Evolutionary conservation across 1,140 invertebrate genomes (phyloP), one percentile per base, ranked within the genome.

Genomic region (Sesamia nonagrioides): DNA sequence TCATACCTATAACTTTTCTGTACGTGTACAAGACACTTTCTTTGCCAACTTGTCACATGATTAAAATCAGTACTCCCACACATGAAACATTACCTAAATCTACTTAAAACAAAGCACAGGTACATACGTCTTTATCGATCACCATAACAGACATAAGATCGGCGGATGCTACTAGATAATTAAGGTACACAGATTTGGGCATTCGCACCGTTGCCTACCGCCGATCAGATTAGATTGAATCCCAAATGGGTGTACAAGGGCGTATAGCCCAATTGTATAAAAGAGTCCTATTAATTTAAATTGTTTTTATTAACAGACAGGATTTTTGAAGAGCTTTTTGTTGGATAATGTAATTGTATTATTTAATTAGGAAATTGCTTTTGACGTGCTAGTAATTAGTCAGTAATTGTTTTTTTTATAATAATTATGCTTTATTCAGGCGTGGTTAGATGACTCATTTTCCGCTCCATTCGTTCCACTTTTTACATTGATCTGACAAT

Each of bases 151-250:
- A 58, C 18, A 71, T 58, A 77, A 69, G 50, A 63, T 69, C 15
- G 63, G 35, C 17, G 52, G 60, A n/a, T 35, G 63, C 37, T 56
- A 48, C 21, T 21, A 48, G 45, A 77, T 69, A 77, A 69, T 77
- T 77, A 77, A 54, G 61, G 76, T 77, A 77, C 66, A 71, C 52
- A 69, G 63, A 77, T 69, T 77, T 60, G 66, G 74, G 40, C 40
- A 60, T 69, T 63, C 73, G 40, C 73, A 63, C 58, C 71, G 37
- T 58, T 73, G 35, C 69, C 21, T 54, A 72, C 54, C 50, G 54
- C 52, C 56, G 2, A 75, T 50, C 42, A 63, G 73, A 63, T 75
- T 75, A 75, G 42, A 75, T 75, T 75, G 58, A 42, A 75, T 63
- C 40, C 73, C 35, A 69, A 77, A 77, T 76, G 76, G 63, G 52